phyloP scores from a whole-genome alignment of 2,888 invertebrate species.

The Drosophila tanythrix region DNA sequence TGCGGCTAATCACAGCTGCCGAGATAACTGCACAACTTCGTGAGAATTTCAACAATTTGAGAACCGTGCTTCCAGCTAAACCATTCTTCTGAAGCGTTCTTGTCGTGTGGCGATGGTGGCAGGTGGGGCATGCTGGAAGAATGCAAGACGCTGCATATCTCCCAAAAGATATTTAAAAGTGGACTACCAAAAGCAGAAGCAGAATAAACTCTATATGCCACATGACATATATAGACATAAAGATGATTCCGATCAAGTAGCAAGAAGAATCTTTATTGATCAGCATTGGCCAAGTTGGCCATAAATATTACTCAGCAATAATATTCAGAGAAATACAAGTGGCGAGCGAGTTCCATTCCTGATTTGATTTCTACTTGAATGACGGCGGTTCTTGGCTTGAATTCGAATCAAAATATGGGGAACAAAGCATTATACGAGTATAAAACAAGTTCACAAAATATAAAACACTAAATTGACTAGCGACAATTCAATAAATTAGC shows the following conservation, averaged over 20 bases:
- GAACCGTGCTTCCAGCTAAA: neutral
- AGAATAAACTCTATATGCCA: neutral
- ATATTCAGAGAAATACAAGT: neutral
- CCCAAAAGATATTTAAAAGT: neutral
- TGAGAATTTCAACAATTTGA: constrained; percentile 49
- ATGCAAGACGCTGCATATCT: neutral
- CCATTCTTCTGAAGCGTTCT: neutral
- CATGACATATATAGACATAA: neutral
- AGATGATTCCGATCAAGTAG: neutral
- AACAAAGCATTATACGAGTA: neutral
- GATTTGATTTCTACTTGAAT: neutral
- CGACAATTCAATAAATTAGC: neutral
- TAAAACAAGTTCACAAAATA: neutral
- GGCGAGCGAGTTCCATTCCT: neutral
- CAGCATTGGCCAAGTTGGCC: neutral
- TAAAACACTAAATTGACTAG: neutral
- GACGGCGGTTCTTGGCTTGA: no score
- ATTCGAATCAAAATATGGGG: no score
- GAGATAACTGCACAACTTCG: constrained; percentile 19
- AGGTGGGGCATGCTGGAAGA: constrained; percentile 1
- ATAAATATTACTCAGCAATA: neutral
- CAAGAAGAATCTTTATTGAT: neutral
- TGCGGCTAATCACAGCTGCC: constrained; percentile 7
- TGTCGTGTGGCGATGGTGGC: neutral
- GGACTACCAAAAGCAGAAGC: neutral